phyloP scores from a whole-genome alignment of 2,113 vertebrate species.

The Pomatostomus ruficeps region DNA sequence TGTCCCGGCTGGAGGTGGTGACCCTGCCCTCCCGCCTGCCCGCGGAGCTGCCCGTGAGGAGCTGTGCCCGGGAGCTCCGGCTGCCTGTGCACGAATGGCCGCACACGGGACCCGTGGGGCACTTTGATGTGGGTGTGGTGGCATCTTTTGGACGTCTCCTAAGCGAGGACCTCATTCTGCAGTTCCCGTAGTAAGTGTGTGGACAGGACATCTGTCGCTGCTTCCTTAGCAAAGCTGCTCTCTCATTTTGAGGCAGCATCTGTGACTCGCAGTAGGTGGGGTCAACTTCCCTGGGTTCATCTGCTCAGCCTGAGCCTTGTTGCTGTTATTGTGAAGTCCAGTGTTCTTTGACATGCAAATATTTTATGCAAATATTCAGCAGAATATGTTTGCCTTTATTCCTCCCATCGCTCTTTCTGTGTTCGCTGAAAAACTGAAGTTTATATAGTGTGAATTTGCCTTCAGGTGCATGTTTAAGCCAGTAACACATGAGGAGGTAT shows the following conservation, averaged over 20 bases:
- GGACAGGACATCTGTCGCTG: not conserved
- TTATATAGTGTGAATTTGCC: not conserved
- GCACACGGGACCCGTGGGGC: constrained; percentile 49
- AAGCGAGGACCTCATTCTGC: constrained; percentile 84
- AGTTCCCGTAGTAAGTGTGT: constrained; percentile 86
- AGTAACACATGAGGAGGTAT: not conserved
- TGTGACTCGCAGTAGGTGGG: not conserved
- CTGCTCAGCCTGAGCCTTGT: not conserved
- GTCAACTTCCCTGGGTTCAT: not conserved
- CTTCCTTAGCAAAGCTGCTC: fast-evolving
- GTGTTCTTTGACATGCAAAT: not conserved
- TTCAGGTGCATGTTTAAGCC: not conserved
- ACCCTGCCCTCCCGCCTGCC: constrained; percentile 68
- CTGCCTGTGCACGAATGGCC: constrained; percentile 86
- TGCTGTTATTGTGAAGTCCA: not conserved
- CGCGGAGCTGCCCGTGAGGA: constrained; percentile 75
- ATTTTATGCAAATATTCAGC: not conserved
- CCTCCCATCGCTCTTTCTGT: not conserved
- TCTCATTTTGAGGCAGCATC: not conserved
- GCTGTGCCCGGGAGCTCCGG: constrained; percentile 74
- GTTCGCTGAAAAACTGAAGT: not conserved
- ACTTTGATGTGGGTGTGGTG: constrained; percentile 90
- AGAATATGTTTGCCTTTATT: not conserved
- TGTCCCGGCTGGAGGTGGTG: constrained; percentile 87
- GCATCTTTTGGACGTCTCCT: constrained; percentile 92